A percentile compares a stretch with the other conserved stretches of the same genome.
Conservation (phyloP, 1,140 invertebrate species). For the Aphidius gifuensis region DNA sequence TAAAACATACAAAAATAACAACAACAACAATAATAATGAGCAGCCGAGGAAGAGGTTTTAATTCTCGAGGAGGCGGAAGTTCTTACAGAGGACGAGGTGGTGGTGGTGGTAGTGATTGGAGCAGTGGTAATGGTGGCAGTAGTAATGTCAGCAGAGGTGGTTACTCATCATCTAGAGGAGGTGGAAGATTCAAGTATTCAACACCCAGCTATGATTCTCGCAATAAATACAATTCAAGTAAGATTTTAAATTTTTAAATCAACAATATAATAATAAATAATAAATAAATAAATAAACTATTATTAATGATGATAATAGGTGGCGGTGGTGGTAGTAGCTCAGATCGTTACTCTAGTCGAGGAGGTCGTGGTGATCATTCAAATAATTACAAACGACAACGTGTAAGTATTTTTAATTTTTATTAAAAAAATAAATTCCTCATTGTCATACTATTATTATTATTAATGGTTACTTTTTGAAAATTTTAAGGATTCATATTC, state of each 20-base stretch:
- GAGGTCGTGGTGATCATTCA: conserved; percentile 48
- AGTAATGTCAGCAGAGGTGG: conserved; percentile 39
- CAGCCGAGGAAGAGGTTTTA: conserved; percentile 49
- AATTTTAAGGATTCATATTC: conserved; percentile 43
- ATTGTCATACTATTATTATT: not conserved
- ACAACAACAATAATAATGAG: conserved; percentile 33
- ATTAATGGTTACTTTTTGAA: not conserved
- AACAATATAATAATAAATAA: too few relatives aligned
- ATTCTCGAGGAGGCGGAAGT: conserved; percentile 41
- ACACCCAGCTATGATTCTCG: conserved; percentile 30
- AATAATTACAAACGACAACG: conserved; percentile 48
- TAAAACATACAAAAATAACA: too few relatives aligned
- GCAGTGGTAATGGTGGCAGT: conserved; percentile 46
- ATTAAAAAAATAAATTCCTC: not conserved
- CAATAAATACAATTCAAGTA: conserved; percentile 8
- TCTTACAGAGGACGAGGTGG: conserved; percentile 44
- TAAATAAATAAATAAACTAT: too few relatives aligned
- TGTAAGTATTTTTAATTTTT: conserved; percentile 31
- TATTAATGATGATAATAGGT: conserved; percentile 29
- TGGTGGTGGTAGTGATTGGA: conserved; percentile 32
- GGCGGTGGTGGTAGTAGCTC: conserved; percentile 40
- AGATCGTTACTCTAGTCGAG: conserved; percentile 47
- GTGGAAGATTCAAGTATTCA: conserved; percentile 42
- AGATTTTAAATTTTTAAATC: too few relatives aligned
- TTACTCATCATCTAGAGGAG: conserved; percentile 42